Conservation (phyloP, 1,140 invertebrate species). For the Mactra quadrangularis region DNA sequence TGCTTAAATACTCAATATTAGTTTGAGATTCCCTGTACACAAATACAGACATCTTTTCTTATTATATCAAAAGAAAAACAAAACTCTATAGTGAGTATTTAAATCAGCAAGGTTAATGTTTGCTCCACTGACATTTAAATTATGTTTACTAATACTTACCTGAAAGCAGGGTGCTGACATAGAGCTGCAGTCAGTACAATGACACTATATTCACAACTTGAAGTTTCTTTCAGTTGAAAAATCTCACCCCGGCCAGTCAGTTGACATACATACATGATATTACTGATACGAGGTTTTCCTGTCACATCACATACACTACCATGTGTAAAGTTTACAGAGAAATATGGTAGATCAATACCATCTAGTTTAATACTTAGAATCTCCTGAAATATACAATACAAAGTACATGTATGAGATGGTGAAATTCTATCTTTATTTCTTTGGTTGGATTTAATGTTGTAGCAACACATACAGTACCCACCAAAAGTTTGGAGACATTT, state of each 20-base stretch:
- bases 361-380: slow-evolving; percentile 87
- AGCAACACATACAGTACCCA: no score
- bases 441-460: no score
- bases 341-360: slow-evolving; percentile 90
- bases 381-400: slow-evolving; percentile 25
- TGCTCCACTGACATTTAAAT: no score
- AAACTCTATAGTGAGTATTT: no score
- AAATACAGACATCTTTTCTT: no score
- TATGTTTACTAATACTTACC: slow-evolving; percentile 85
- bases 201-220: slow-evolving; percentile 93
- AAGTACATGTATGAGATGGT: no score
- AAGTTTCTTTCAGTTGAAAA: slow-evolving; percentile 95
- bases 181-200: slow-evolving; percentile 89
- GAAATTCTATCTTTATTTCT: no score
- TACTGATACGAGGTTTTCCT: slow-evolving; percentile 91
- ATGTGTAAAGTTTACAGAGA: slow-evolving; percentile 84
- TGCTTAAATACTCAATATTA: no score
- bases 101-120: no score
- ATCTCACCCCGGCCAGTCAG: slow-evolving; percentile 90
- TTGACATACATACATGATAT: slow-evolving; percentile 84
- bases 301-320: slow-evolving; percentile 97
- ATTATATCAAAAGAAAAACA: no score
- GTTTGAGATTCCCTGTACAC: no score
- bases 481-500: no score
- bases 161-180: slow-evolving; percentile 95